Conservation (phyloP, 2,797 vertebrate species). For the Pantherophis vulpinus region DNA sequence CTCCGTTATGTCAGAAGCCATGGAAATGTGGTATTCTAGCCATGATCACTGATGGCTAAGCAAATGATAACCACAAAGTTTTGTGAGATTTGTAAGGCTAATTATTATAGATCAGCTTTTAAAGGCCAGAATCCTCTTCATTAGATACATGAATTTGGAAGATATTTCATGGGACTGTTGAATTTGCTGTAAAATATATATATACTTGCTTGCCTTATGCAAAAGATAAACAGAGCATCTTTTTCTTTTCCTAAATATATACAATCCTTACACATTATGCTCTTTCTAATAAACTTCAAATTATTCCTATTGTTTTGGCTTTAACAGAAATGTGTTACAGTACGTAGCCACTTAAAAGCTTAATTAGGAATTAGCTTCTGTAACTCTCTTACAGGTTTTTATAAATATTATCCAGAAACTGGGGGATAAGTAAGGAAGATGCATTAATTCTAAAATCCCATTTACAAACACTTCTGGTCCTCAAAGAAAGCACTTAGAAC, state of each 20-base stretch:
- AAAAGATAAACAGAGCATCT: background rate
- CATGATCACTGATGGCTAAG: background rate
- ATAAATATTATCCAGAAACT: constrained; percentile 6
- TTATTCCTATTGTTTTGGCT: constrained; percentile 28
- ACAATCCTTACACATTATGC: background rate
- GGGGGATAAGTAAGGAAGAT: background rate
- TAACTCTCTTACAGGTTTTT: constrained; percentile 30
- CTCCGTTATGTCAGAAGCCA: background rate
- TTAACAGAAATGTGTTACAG: constrained; percentile 7
- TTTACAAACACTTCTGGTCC: background rate
- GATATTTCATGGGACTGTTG: background rate
- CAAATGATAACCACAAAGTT: background rate
- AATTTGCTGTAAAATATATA: no score
- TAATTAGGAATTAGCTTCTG: constrained; percentile 25
- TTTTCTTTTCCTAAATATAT: background rate
- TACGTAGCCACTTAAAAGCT: constrained; percentile 12
- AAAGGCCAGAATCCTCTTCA: background rate
- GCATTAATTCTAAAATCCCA: background rate
- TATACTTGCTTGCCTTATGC: background rate
- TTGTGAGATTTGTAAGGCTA: background rate
- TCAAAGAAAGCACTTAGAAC: background rate
- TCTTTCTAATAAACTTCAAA: background rate
- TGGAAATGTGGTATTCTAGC: background rate
- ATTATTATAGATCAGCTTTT: background rate
- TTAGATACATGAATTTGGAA: background rate